Percentiles rank a stretch among this genome's conserved stretches.
Evolutionary conservation across 2,797 vertebrate genomes (phyloP).

Genomic region (Hippopotamyrus pictus): DNA sequence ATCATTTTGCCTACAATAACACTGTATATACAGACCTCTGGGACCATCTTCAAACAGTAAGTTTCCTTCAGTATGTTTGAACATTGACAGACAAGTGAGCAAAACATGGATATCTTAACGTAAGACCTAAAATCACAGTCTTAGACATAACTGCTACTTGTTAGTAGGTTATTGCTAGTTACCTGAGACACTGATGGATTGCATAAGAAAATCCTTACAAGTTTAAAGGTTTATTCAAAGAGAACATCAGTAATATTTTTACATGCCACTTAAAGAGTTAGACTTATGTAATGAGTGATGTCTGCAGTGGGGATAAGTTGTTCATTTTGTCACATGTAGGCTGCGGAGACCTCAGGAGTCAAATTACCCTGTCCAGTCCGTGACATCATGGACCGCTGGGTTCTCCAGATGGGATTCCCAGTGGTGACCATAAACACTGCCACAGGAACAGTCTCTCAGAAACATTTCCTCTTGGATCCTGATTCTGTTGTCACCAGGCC

Average conservation of each 20-base stretch:
- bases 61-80: slow-evolving; percentile 15
- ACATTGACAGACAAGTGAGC: background rate
- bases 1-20: slow-evolving; percentile 61
- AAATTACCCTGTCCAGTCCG: slow-evolving; percentile 35
- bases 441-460: slow-evolving; percentile 54
- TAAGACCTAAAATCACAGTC: background rate
- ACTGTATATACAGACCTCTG: slow-evolving; percentile 77
- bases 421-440: slow-evolving; percentile 68
- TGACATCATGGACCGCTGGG: slow-evolving; percentile 87
- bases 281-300: background rate
- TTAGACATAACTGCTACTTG: background rate
- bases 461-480: slow-evolving; percentile 79
- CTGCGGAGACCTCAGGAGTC: accelerated
- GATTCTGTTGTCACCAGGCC: slow-evolving; percentile 48
- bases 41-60: slow-evolving; percentile 64
- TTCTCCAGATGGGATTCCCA: slow-evolving; percentile 91
- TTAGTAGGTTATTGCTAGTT: background rate
- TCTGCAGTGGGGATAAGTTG: background rate
- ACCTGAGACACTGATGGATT: background rate
- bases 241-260: background rate
- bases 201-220: background rate
- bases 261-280: background rate
- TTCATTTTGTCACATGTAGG: slow-evolving; percentile 50
- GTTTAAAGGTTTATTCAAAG: background rate
- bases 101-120: background rate